These are phyloP conservation scores for Empidonax alnorum DNA, from an alignment of 2,113 vertebrate genomes.

Conservation along the genomic window DNA sequence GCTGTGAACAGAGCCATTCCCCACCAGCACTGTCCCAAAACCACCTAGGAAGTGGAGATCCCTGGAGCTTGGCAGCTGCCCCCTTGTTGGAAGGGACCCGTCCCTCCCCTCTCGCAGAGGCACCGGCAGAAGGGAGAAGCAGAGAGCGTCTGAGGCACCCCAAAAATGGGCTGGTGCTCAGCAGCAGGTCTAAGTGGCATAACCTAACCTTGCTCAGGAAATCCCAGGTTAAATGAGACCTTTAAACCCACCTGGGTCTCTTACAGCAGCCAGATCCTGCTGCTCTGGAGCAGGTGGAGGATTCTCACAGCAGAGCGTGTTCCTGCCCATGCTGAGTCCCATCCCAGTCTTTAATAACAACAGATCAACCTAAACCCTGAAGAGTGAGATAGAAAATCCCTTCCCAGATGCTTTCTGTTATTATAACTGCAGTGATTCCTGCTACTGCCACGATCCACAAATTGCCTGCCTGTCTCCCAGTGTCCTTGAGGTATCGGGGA, in stretches of 20 bases:
- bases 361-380: background rate
- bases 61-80: background rate
- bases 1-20: background rate
- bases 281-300: background rate
- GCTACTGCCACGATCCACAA: background rate
- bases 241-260: background rate
- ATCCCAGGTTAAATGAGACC: background rate
- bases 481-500: background rate
- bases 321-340: background rate
- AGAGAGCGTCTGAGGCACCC: background rate
- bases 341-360: background rate
- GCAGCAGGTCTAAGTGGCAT: background rate
- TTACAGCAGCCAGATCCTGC: background rate
- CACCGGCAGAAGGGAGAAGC: background rate
- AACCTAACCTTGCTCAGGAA: background rate
- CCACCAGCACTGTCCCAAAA: fast-evolving
- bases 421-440: background rate
- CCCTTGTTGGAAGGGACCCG: background rate
- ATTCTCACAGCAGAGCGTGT: background rate
- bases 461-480: background rate
- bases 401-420: background rate
- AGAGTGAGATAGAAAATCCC: background rate
- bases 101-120: fast-evolving
- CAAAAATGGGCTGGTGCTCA: fast-evolving
- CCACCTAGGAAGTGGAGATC: background rate